Percentiles rank a stretch among this genome's conserved stretches.
Conservation (phyloP, 2,113 vertebrate species). For the Bostrychus sinensis region DNA sequence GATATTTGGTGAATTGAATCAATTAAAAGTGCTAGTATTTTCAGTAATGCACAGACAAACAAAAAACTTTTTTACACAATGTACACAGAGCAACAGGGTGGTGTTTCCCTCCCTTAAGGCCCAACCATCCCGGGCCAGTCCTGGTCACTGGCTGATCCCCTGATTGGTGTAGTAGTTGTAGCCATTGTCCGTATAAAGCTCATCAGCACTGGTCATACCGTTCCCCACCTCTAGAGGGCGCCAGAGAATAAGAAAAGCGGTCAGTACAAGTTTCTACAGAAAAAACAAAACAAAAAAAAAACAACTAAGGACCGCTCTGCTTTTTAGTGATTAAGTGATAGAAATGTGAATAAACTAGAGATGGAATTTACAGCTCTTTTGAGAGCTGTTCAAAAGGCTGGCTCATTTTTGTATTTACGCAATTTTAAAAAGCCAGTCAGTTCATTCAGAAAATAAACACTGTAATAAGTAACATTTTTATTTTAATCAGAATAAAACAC, state of each 20-base stretch:
- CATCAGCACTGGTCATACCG: slow-evolving; percentile 84
- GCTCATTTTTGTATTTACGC: too few relatives aligned
- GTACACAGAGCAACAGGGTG: slow-evolving; percentile 38
- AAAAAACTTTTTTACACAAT: slow-evolving; percentile 60
- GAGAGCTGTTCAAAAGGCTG: too few relatives aligned
- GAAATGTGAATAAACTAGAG: too few relatives aligned
- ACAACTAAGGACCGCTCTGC: background rate
- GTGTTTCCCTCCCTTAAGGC: background rate
- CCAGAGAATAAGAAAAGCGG: slow-evolving; percentile 12
- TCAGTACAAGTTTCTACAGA: background rate
- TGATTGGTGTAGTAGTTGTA: slow-evolving; percentile 85
- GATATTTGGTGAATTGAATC: slow-evolving; percentile 46
- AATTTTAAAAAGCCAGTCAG: too few relatives aligned
- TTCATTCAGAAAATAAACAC: too few relatives aligned
- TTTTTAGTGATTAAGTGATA: background rate
- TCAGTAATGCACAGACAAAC: slow-evolving; percentile 25
- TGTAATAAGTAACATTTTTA: too few relatives aligned
- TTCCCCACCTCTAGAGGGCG: slow-evolving; percentile 88
- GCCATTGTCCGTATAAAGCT: slow-evolving; percentile 84
- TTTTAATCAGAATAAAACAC: too few relatives aligned
- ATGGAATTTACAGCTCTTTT: too few relatives aligned
- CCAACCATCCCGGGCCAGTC: too few relatives aligned
- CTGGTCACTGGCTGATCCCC: slow-evolving; percentile 67
- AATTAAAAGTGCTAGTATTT: slow-evolving; percentile 59
- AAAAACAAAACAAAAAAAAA: background rate